phyloP scores from a whole-genome alignment of 2,113 vertebrate species.

The Anoura caudifer region DNA sequence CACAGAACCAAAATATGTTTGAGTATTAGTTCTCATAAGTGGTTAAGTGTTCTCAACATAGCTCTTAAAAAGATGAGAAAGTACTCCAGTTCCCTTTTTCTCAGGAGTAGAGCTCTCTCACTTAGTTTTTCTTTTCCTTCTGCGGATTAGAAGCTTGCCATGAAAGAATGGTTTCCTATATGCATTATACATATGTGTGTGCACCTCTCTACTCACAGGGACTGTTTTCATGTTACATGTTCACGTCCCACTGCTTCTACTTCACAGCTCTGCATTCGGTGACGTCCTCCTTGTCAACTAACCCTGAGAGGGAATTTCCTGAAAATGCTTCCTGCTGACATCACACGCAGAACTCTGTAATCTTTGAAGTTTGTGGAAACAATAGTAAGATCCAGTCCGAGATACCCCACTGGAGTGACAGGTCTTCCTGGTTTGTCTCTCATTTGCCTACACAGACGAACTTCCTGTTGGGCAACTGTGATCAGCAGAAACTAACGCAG shows the following conservation, averaged over 20 bases:
- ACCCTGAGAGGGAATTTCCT: slow-evolving; percentile 28
- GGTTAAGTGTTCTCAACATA: slow-evolving; percentile 1
- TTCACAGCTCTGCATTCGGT: background rate
- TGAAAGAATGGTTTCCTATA: background rate
- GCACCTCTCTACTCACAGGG: background rate
- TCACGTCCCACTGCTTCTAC: slow-evolving; percentile 5
- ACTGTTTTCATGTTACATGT: background rate
- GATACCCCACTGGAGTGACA: slow-evolving; percentile 21
- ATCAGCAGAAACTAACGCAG: slow-evolving; percentile 60
- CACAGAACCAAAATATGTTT: background rate
- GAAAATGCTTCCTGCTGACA: slow-evolving; percentile 51
- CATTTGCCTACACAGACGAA: slow-evolving; percentile 57
- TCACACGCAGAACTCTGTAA: slow-evolving; percentile 8
- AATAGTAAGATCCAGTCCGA: background rate
- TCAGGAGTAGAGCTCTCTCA: background rate
- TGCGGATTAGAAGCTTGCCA: background rate
- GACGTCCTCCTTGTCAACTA: slow-evolving; percentile 12
- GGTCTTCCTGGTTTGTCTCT: slow-evolving; percentile 57
- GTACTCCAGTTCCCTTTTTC: background rate
- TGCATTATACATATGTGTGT: background rate
- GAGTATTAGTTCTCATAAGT: background rate
- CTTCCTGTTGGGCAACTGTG: slow-evolving; percentile 39
- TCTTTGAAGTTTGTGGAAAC: background rate
- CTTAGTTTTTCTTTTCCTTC: background rate
- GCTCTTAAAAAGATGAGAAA: background rate